Conservation (phyloP, 2,113 vertebrate genomes). For the Calypte anna region DNA sequence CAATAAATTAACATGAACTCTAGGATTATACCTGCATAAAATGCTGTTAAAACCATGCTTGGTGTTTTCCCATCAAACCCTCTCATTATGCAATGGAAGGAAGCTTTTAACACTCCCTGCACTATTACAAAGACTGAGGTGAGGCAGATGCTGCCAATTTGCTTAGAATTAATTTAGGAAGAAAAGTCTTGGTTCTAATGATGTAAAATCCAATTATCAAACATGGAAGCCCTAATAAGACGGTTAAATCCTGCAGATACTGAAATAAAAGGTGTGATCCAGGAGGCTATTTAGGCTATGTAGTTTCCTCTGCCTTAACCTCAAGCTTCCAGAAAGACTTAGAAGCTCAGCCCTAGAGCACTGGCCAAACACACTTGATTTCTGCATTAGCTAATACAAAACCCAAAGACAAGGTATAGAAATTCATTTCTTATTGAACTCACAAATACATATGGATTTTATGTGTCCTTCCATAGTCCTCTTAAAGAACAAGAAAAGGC, state of each 20-base stretch:
- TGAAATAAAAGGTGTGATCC: not conserved
- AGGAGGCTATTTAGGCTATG: not conserved
- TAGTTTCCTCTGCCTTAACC: not conserved
- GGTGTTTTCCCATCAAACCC: not conserved
- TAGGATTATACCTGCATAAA: conserved; percentile 18
- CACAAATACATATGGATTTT: not conserved
- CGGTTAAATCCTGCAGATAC: not conserved
- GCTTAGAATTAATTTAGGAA: not conserved
- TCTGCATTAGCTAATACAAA: not conserved
- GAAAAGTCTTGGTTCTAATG: not conserved
- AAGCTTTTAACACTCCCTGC: not conserved
- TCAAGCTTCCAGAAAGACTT: not conserved
- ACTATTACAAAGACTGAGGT: not conserved
- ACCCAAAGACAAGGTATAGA: not conserved
- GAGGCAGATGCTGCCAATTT: not conserved
- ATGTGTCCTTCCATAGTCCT: not conserved
- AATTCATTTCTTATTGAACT: not conserved
- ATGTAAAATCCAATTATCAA: not conserved
- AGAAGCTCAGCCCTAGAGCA: not conserved
- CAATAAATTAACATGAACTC: conserved; percentile 37
- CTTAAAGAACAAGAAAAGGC: not conserved
- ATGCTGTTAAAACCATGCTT: conserved; percentile 8
- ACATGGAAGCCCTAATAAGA: not conserved
- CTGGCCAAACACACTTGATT: not conserved
- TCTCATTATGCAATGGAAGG: not conserved